These are phyloP conservation scores for Belgica antarctica DNA, from an alignment of 2,888 invertebrate species.

Conservation along the genomic window DNA sequence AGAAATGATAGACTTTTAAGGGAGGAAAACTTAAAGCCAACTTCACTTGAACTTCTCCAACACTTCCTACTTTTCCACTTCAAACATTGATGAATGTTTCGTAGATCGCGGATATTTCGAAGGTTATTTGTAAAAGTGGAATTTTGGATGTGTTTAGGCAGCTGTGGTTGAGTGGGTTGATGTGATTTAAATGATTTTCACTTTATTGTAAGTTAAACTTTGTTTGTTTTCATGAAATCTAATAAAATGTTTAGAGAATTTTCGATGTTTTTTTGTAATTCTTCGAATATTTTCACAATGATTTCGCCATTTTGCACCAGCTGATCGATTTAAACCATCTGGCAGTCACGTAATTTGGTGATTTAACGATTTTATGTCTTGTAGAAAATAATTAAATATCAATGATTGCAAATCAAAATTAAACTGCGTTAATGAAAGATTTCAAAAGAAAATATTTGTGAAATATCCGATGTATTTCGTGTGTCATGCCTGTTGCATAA, in stretches of 20 bases:
- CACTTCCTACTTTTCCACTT: constrained; percentile 22
- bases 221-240: no score
- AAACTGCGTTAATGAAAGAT: background rate
- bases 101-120: background rate
- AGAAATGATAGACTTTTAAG: constrained; percentile 25
- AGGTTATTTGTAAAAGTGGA: background rate
- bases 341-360: background rate
- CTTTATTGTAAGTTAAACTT: no score
- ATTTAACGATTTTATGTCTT: no score
- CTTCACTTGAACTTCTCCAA: constrained; percentile 24
- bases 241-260: background rate
- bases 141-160: no score
- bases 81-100: background rate
- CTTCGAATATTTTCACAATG: background rate
- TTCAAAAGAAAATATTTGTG: background rate
- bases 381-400: no score
- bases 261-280: background rate
- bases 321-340: constrained; percentile 19
- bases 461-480: background rate
- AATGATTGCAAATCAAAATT: no score
- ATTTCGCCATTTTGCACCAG: constrained; percentile 43
- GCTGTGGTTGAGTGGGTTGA: no score
- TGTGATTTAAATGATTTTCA: no score
- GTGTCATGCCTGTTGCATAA: background rate
- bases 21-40: constrained; percentile 24